Base-by-base conservation (phyloP, 2,888 invertebrate species). In the Zygogramma bicolorata region DNA sequence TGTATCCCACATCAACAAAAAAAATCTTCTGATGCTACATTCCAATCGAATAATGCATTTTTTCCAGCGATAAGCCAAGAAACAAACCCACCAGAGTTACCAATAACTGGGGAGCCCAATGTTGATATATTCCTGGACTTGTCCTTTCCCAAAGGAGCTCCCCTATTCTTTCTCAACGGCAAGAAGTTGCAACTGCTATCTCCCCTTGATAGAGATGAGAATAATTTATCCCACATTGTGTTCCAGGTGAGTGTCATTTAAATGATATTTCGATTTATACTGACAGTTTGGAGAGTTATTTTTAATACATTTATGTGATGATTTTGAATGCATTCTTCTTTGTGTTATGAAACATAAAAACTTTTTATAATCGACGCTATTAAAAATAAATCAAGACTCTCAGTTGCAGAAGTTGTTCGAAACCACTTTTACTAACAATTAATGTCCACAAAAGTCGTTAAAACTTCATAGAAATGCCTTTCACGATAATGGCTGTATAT, bases 221-320 rank as follows among this genome's bases (percentile, higher is more conserved):
- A 95, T 81, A 95, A 95, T 84, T 89, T 95, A 69, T 95, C 95
- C 68, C 95, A 96, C 88, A 93, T 95, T 87, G 94, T 95, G 29
- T 95, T 96, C 85, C 95, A 96, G 92, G 95, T 53, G 53, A 53
- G 53, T n/a, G 25, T 10, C 10, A 10, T 13, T 53, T 5, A n/a
- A 4, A 25, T 15, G 5, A 27, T 25, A 15, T 15, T 46, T 46
- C 46, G 6, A 7, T 18, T 46, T n/a, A n/a, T n/a, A n/a, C n/a
- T n/a, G n/a, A n/a, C n/a, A n/a, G n/a, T n/a, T n/a, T n/a, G n/a
- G n/a, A n/a, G n/a, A n/a, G n/a, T n/a, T n/a, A n/a, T n/a, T n/a
- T n/a, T n/a, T n/a, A n/a, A n/a, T n/a, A n/a, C n/a, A n/a, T n/a
- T n/a, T n/a, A 38, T 38, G 38, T n/a, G 38, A 3, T 13, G 38